Evolutionary conservation across 2,113 vertebrate genomes (phyloP).

Genomic region (Nipponia nippon): DNA sequence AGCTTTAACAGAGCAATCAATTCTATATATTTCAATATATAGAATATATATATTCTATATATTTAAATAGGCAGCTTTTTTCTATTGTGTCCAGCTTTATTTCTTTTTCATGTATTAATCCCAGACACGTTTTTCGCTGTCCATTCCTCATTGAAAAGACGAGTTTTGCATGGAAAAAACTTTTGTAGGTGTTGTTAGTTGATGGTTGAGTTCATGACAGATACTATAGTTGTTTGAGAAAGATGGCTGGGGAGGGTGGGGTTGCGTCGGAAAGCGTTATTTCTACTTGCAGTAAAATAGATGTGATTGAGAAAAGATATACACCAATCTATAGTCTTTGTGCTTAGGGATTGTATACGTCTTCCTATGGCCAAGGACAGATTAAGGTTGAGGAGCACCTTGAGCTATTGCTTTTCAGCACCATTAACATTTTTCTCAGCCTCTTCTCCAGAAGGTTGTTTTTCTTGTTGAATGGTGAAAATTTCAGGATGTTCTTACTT

Average conservation of each 20-base stretch:
- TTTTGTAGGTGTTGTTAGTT: not conserved
- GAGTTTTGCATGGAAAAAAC: not conserved
- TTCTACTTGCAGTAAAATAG: not conserved
- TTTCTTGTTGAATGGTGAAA: accelerated
- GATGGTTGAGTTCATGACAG: not conserved
- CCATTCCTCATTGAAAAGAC: not conserved
- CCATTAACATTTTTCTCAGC: not conserved
- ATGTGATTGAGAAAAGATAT: not conserved
- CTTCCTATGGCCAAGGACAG: not conserved
- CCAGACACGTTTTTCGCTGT: not conserved
- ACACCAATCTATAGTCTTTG: not conserved
- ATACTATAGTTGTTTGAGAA: not conserved
- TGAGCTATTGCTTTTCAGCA: not conserved
- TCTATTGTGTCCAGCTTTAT: not conserved
- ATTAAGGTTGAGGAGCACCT: not conserved
- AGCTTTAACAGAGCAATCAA: not conserved
- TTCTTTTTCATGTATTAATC: not conserved
- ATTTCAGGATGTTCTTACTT: not conserved
- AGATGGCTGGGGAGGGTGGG: not conserved
- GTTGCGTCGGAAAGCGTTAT: not conserved
- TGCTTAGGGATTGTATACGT: not conserved
- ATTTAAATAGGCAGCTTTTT: not conserved
- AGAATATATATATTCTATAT: not conserved
- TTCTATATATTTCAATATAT: not conserved
- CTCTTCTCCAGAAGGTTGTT: not conserved